Percentiles rank a stretch among this genome's conserved stretches.
Evolutionary conservation across 2,888 invertebrate genomes (phyloP).

Genomic region (Acleris emargana): DNA sequence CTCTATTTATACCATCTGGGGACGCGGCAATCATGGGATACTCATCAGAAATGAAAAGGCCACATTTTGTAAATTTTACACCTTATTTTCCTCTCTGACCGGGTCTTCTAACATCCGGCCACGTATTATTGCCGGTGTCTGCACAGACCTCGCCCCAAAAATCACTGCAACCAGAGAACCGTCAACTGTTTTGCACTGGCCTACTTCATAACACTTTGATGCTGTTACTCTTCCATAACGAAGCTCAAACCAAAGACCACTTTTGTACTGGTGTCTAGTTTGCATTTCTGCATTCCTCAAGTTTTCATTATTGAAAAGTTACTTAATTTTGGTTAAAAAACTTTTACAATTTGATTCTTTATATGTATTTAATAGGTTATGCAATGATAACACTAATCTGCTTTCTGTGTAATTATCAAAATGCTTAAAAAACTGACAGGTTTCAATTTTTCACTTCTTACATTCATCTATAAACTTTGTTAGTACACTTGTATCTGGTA

Average conservation of each 20-base stretch:
- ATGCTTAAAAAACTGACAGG: not conserved
- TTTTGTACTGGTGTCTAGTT: conserved; percentile 25
- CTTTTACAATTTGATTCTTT: not conserved
- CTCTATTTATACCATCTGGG: conserved; percentile 28
- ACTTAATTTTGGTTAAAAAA: too few relatives aligned
- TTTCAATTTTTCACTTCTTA: conserved; percentile 4
- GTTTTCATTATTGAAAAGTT: not conserved
- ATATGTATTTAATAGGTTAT: not conserved
- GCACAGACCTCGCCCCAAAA: not conserved
- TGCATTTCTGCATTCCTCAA: not conserved
- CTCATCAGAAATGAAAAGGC: conserved; percentile 3
- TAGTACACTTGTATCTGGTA: not conserved
- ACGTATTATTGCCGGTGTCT: not conserved
- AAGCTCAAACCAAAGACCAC: conserved; percentile 19
- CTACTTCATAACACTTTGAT: conserved; percentile 27
- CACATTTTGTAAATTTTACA: not conserved
- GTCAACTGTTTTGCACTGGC: conserved; percentile 24
- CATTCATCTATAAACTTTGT: conserved; percentile 3
- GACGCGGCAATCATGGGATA: conserved; percentile 31
- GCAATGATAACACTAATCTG: not conserved
- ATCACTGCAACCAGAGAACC: conserved; percentile 24
- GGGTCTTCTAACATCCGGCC: not conserved
- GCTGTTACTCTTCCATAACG: conserved; percentile 33
- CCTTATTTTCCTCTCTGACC: not conserved
- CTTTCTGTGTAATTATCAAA: not conserved